Evolutionary conservation across 2,888 invertebrate genomes (phyloP).

Genomic region (Ormyrus pomaceus): DNA sequence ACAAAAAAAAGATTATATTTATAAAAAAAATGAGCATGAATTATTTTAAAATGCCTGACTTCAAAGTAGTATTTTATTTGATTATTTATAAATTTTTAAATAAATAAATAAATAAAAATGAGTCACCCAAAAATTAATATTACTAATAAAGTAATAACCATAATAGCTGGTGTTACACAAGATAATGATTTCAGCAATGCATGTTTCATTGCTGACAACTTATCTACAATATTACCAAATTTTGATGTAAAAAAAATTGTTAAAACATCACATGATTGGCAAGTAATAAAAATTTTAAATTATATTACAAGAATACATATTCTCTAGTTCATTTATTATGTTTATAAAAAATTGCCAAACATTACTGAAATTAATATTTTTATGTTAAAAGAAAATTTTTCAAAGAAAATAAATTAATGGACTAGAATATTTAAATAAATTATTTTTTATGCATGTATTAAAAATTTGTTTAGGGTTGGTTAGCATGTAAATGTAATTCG

Average conservation of each 20-base stretch:
- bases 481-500: constrained; percentile 76
- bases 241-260: constrained; percentile 78
- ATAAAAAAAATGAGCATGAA: constrained; percentile 27
- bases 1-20: too few relatives aligned
- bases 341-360: too few relatives aligned
- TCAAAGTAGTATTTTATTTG: constrained; percentile 6
- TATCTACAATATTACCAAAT: constrained; percentile 77
- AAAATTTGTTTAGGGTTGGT: constrained; percentile 74
- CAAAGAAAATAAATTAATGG: constrained; percentile 11
- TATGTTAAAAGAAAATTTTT: too few relatives aligned
- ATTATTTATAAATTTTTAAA: background rate
- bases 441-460: too few relatives aligned
- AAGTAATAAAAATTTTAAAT: constrained; percentile 69
- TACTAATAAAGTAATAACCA: constrained; percentile 58
- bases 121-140: background rate
- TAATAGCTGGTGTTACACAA: constrained; percentile 79
- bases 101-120: background rate
- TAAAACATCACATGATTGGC: constrained; percentile 77
- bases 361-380: too few relatives aligned
- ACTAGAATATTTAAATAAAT: constrained; percentile 39
- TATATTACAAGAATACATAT: background rate
- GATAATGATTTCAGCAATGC: constrained; percentile 78
- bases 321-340: too few relatives aligned
- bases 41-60: constrained; percentile 27
- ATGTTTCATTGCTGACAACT: constrained; percentile 78